Conservation (phyloP, 2,797 vertebrate species). For the Malurus leucopterus region DNA sequence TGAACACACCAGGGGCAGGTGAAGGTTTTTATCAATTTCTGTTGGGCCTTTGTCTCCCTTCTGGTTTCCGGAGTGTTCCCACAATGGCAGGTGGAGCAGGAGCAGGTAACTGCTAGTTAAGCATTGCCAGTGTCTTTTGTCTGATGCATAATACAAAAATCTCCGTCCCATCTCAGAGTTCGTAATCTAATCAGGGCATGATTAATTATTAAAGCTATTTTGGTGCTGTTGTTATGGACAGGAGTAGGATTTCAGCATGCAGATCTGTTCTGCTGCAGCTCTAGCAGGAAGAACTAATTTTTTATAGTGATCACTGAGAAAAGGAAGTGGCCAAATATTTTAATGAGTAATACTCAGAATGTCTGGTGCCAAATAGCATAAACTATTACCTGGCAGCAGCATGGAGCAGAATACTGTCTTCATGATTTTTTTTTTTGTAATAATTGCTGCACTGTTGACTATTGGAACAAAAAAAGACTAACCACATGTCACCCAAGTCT, state of each 20-base stretch:
- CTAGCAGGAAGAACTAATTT: neutral
- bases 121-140: slow-evolving; percentile 46
- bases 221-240: neutral
- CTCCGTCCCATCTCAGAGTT: neutral
- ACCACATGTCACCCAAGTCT: neutral
- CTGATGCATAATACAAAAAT: slow-evolving; percentile 18
- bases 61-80: neutral
- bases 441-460: neutral
- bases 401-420: neutral
- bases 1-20: neutral
- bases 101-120: slow-evolving; percentile 32
- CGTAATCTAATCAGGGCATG: neutral
- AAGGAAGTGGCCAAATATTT: neutral
- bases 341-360: neutral
- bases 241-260: neutral
- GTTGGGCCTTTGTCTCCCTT: slow-evolving; percentile 7
- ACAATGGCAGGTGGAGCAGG: slow-evolving; percentile 42
- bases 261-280: neutral
- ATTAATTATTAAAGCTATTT: slow-evolving; percentile 47
- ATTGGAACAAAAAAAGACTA: neutral
- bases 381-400: neutral
- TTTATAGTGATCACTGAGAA: neutral
- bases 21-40: slow-evolving; percentile 27
- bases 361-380: neutral
- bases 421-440: neutral